Evolutionary conservation across 2,797 vertebrate species (phyloP).

Genomic region (Psittacula echo): DNA sequence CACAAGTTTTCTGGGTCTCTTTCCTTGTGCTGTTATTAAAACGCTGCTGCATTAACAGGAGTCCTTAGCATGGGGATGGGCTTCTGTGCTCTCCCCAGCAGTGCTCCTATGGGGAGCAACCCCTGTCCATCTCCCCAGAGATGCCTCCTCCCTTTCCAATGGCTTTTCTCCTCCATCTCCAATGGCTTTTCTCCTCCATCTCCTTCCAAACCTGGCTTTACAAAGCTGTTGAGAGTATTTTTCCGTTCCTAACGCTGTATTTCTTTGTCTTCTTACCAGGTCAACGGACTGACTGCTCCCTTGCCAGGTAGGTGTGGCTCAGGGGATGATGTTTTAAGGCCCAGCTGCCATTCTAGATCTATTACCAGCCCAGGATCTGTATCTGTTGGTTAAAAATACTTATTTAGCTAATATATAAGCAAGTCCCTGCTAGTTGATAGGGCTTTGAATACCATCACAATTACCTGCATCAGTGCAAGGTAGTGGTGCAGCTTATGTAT

Average conservation of each 20-base stretch:
- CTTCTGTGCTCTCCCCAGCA: not conserved
- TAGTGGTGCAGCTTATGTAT: not conserved
- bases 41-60: not conserved
- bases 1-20: not conserved
- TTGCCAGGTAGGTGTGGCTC: slow-evolving; percentile 89
- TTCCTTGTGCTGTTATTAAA: not conserved
- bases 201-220: not conserved
- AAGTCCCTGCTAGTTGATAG: not conserved
- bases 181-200: not conserved
- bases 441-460: not conserved
- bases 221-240: not conserved
- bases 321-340: not conserved
- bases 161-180: not conserved
- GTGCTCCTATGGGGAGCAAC: not conserved
- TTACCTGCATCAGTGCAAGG: not conserved
- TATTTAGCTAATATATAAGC: not conserved
- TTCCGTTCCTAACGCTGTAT: not conserved
- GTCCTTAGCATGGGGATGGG: not conserved
- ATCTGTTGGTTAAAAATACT: rapidly evolving
- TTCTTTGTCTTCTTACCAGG: slow-evolving; percentile 78
- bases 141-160: not conserved
- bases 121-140: not conserved
- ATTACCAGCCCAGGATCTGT: not conserved
- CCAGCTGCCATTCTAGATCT: not conserved
- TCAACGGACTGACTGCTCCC: slow-evolving; percentile 94